Percentiles rank a stretch among this genome's conserved stretches.
Evolutionary conservation across 2,797 vertebrate species (phyloP).

Genomic region (Melanotaenia maccullochi): DNA sequence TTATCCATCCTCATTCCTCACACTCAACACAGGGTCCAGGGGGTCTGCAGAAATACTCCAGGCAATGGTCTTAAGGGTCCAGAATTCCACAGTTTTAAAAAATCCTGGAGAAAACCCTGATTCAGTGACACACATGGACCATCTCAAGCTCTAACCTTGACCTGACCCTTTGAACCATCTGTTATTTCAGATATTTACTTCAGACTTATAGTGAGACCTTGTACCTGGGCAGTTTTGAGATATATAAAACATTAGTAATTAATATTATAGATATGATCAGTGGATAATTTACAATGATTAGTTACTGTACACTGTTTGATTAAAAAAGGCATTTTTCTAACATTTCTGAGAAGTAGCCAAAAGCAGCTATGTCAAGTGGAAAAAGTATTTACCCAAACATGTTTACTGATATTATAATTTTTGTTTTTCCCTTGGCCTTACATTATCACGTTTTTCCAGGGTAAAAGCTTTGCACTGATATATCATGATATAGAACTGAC

Average conservation of each 20-base stretch:
- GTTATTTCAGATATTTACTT: conserved; percentile 32
- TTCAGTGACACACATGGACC: too few relatives aligned
- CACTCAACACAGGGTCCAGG: neutral
- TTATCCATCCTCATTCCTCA: conserved; percentile 39
- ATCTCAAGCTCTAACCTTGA: too few relatives aligned
- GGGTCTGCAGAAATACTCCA: too few relatives aligned
- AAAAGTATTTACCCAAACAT: conserved; percentile 6
- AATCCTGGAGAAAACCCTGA: too few relatives aligned
- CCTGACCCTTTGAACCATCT: neutral
- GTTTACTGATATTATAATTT: neutral
- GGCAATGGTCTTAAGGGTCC: too few relatives aligned
- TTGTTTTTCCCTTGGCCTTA: neutral
- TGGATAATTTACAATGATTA: conserved; percentile 56
- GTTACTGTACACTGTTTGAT: conserved; percentile 36
- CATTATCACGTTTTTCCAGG: neutral
- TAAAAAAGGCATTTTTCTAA: neutral
- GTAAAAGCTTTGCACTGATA: neutral
- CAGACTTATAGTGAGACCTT: conserved; percentile 17
- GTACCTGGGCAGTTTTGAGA: conserved; percentile 34
- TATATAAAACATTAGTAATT: conserved; percentile 50
- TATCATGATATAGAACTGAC: too few relatives aligned
- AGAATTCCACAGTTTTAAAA: too few relatives aligned
- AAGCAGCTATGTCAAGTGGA: conserved; percentile 18
- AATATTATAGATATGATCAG: conserved; percentile 58
- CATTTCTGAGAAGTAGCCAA: conserved; percentile 24